These are phyloP conservation scores for Onychostruthus taczanowskii DNA, from an alignment of 2,113 vertebrate species.

Conservation along the genomic window DNA sequence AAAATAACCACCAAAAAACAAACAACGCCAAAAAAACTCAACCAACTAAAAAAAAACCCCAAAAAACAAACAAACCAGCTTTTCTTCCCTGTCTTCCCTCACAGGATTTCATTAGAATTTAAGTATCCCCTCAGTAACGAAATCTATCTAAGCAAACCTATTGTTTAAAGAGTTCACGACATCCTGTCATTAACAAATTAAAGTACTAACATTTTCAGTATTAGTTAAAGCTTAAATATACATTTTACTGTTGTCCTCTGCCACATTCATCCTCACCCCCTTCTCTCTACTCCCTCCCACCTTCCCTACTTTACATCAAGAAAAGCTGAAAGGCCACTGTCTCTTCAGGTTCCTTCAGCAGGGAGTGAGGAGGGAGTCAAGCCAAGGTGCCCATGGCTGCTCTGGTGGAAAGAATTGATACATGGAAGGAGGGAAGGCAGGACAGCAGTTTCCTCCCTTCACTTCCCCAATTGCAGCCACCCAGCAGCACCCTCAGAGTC, in stretches of 20 bases:
- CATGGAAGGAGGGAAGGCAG: not conserved
- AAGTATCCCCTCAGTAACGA: not conserved
- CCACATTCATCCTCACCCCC: not conserved
- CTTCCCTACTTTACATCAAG: not conserved
- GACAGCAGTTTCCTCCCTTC: not conserved
- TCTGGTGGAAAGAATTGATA: not conserved
- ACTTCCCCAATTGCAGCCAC: fast-evolving
- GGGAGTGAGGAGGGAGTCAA: not conserved
- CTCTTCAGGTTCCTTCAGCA: not conserved
- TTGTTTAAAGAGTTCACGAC: not conserved
- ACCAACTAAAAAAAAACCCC: not conserved
- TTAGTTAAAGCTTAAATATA: not conserved
- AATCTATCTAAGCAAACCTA: not conserved
- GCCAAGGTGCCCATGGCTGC: not conserved
- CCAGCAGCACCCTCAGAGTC: not conserved
- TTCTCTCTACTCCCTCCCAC: not conserved
- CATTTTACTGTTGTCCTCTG: not conserved
- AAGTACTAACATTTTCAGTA: not conserved
- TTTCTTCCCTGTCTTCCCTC: not conserved
- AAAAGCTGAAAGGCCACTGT: not conserved
- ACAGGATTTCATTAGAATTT: not conserved
- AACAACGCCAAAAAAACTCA: not conserved
- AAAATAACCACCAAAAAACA: not conserved
- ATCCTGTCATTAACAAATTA: not conserved
- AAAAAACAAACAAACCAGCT: not conserved